Percentiles rank a stretch among this genome's conserved stretches.
Evolutionary conservation across 2,797 vertebrate genomes (phyloP).

Genomic region (Hylomyscus alleni): DNA sequence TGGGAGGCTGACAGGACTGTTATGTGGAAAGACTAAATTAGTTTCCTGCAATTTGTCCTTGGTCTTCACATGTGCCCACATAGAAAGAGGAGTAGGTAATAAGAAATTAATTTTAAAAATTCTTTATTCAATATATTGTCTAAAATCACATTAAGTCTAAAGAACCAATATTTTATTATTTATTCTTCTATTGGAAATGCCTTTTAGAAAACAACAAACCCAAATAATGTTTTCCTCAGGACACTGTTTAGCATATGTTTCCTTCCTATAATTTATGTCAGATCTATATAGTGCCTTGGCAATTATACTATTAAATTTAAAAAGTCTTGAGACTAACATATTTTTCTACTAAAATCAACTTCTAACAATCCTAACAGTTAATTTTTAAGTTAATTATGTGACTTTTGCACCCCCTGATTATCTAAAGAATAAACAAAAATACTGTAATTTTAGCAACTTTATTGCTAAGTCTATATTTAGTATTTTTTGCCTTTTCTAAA

Average conservation of each 20-base stretch:
- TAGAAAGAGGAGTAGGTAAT: neutral
- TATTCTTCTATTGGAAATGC: neutral
- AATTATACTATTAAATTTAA: conserved; percentile 1
- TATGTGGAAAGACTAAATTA: neutral
- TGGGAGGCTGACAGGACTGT: neutral
- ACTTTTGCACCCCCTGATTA: neutral
- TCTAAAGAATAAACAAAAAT: neutral
- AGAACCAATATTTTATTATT: neutral
- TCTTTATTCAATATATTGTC: neutral
- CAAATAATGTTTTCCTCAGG: neutral
- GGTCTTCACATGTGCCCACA: neutral
- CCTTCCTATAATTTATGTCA: neutral
- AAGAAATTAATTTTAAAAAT: neutral
- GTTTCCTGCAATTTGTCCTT: neutral
- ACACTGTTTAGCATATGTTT: neutral
- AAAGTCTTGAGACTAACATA: neutral
- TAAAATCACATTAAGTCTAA: neutral
- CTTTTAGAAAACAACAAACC: neutral
- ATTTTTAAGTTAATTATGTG: neutral
- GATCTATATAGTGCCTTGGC: neutral
- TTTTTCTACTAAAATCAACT: neutral
- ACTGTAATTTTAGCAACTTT: conserved; percentile 22
- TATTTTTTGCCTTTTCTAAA: neutral
- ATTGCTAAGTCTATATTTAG: neutral
- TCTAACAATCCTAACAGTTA: neutral